Evolutionary conservation across 2,797 vertebrate species (phyloP).

Genomic region (Argyrosomus regius): DNA sequence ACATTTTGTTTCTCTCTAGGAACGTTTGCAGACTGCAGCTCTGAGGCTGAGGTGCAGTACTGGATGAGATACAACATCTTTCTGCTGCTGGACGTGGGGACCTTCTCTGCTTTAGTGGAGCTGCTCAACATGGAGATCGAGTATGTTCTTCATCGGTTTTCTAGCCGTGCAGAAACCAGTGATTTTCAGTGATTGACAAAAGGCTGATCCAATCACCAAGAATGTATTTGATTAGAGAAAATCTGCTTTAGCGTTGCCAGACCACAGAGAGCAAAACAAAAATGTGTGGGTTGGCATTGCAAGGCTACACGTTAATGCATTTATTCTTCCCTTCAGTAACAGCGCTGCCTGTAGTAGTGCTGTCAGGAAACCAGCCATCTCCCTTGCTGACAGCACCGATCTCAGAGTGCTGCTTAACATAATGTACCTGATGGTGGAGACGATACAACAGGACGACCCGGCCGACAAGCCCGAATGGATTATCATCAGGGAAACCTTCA

Average conservation of each 20-base stretch:
- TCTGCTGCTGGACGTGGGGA: constrained; percentile 94
- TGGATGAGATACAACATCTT: constrained; percentile 98
- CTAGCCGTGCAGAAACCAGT: background rate
- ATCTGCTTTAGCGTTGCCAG: background rate
- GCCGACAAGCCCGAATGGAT: constrained; percentile 93
- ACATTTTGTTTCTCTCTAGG: constrained; percentile 79
- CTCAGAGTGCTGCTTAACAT: constrained; percentile 97
- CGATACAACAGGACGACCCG: constrained; percentile 92
- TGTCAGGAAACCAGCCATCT: constrained; percentile 97
- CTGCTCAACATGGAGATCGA: constrained; percentile 99
- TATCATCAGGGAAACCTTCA: constrained; percentile 92
- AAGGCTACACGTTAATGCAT: background rate
- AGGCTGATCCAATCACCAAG: background rate
- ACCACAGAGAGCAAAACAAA: background rate
- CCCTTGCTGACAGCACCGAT: constrained; percentile 98
- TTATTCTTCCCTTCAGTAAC: constrained; percentile 85
- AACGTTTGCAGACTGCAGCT: constrained; percentile 93
- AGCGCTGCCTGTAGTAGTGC: constrained; percentile 97
- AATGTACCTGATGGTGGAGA: constrained; percentile 98
- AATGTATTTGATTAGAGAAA: background rate
- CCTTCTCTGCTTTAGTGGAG: constrained; percentile 96
- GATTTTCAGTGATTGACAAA: too few relatives aligned
- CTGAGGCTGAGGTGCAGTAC: constrained; percentile 93
- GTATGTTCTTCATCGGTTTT: constrained; percentile 81
- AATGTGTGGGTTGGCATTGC: background rate